Base-by-base conservation (phyloP, 2,113 vertebrate genomes). In the Hyaena hyaena region DNA sequence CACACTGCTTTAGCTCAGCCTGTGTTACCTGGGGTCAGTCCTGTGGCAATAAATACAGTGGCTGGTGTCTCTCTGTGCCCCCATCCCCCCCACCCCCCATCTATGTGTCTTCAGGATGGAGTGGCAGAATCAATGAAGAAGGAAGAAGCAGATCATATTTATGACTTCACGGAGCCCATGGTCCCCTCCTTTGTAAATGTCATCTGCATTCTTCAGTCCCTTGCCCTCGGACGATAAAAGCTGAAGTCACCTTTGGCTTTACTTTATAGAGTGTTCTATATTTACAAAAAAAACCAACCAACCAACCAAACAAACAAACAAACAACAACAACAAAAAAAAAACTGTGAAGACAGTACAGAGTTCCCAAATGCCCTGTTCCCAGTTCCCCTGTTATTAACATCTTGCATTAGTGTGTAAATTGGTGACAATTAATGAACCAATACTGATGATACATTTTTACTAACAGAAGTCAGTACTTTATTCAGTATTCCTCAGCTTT, bases 51-150 rank as follows among this genome's bases (percentile, higher is more conserved):
- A 61, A 55, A 14, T 31, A 24, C 61, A 12, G 0, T 43, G 12
- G 68, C 7, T 66, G 1, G 66, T 43, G 53, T 84, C 15, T 21
- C 39, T 50, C 48, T 50, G 48, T 50, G 50, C 12, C 21, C 21
- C 2, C 21, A 7, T 6, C 55, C 55, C 58, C 58, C 58, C 58
- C 2, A 21, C 58, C 21, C 58, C 21, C 5, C 2, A 21, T 74
- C 8, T 71, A 1, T 9, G 43, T 43, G 53, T 83, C 16, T 23
- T 55, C 28, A 80, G 11, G 11, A 73, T 5, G 7, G 5, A 58
- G 23, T 24, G 0, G 1, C 33, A 23, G 6, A 7, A 35, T 79
- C 1, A 3, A 11, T 4, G 3, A 26, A 1, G 9, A 85, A 77
- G 4, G 7, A 2, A 45, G 39, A 88, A 50, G 39, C 4, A 77